Evolutionary conservation across 2,888 invertebrate species (phyloP).

Genomic region (Onthophagus sagittarius): DNA sequence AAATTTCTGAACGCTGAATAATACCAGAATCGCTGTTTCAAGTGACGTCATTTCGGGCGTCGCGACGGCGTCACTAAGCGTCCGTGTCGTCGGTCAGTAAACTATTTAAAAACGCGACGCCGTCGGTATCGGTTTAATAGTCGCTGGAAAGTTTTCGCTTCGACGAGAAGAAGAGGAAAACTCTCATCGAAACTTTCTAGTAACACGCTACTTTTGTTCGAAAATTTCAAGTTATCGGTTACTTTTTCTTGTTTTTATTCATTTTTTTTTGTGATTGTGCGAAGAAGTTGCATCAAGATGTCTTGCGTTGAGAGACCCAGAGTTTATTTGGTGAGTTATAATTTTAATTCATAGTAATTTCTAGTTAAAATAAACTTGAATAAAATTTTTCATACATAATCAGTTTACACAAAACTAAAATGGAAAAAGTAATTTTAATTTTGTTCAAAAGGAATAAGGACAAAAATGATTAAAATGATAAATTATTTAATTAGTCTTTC

Average conservation of each 20-base stretch:
- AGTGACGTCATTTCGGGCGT: neutral
- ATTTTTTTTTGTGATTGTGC: neutral
- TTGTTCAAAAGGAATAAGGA: too few species aligned
- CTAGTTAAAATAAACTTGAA: too few species aligned
- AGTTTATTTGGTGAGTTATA: slow-evolving; percentile 16
- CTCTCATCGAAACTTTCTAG: slow-evolving; percentile 2
- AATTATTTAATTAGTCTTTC: too few species aligned
- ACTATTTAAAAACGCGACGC: slow-evolving; percentile 34
- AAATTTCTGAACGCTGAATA: neutral
- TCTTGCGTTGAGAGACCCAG: slow-evolving; percentile 21
- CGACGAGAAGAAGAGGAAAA: neutral
- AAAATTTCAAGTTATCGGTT: too few species aligned
- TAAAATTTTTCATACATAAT: too few species aligned
- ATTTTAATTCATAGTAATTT: neutral
- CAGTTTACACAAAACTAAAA: too few species aligned
- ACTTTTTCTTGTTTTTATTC: too few species aligned
- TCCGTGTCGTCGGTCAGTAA: slow-evolving; percentile 38
- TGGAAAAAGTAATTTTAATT: too few species aligned
- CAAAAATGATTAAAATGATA: too few species aligned
- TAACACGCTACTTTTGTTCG: neutral
- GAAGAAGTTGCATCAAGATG: slow-evolving; percentile 11
- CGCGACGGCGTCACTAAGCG: neutral
- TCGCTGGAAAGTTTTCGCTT: slow-evolving; percentile 34
- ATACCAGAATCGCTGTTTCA: neutral
- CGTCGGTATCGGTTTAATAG: slow-evolving; percentile 34